phyloP scores from a whole-genome alignment of 2,888 invertebrate species.

The Leptogaster cylindrica region DNA sequence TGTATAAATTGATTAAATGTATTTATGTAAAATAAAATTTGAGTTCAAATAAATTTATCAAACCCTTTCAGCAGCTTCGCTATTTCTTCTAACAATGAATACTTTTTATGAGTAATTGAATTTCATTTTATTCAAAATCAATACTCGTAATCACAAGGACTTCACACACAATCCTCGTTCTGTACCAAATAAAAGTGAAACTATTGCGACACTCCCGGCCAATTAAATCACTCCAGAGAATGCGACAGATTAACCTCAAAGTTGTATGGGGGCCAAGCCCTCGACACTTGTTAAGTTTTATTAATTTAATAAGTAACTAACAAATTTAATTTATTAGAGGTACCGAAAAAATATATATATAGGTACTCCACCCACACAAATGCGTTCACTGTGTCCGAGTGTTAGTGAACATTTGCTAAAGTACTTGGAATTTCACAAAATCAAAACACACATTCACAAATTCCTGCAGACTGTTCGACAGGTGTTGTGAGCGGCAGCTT shows the following conservation, averaged over 20 bases:
- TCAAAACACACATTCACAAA: slow-evolving; percentile 17
- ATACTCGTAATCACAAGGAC: slow-evolving; percentile 8
- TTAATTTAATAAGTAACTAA: slow-evolving; percentile 48
- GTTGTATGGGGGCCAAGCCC: slow-evolving; percentile 41
- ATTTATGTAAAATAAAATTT: too few species aligned
- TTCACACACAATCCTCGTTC: slow-evolving; percentile 21
- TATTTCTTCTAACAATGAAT: too few species aligned
- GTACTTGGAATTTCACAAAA: not conserved
- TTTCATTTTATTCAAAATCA: slow-evolving; percentile 18
- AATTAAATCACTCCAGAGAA: slow-evolving; percentile 25
- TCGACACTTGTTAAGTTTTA: slow-evolving; percentile 47
- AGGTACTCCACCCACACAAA: slow-evolving; percentile 5
- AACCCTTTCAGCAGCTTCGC: too few species aligned
- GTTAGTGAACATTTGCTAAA: slow-evolving; percentile 13
- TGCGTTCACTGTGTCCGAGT: slow-evolving; percentile 6
- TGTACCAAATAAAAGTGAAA: slow-evolving; percentile 15
- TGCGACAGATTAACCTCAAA: slow-evolving; percentile 42
- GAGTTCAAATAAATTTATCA: too few species aligned
- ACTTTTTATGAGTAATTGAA: slow-evolving; percentile 15
- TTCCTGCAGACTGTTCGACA: slow-evolving; percentile 14
- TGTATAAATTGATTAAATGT: too few species aligned
- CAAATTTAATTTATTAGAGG: slow-evolving; percentile 48
- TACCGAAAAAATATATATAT: slow-evolving; percentile 26
- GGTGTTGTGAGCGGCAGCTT: not conserved
- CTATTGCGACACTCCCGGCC: not conserved